phyloP scores from a whole-genome alignment of 2,888 invertebrate genomes.

The Aleiodes leptofemur region DNA sequence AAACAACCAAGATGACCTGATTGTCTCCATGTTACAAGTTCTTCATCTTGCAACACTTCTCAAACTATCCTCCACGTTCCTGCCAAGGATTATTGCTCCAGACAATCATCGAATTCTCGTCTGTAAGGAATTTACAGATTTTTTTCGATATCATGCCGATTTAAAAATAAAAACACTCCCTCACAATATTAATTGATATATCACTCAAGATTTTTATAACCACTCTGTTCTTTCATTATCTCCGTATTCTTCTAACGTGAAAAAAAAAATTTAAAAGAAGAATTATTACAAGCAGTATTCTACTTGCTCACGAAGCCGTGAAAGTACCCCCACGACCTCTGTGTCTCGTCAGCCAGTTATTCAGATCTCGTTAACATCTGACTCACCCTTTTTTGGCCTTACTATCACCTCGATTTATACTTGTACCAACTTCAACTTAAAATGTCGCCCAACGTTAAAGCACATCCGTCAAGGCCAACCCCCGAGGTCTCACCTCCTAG shows the following conservation, averaged over 20 bases:
- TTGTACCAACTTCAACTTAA: conserved; percentile 38
- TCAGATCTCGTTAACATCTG: conserved; percentile 64
- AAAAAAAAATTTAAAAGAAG: conserved; percentile 4
- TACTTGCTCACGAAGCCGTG: conserved; percentile 54
- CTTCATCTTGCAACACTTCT: too few relatives aligned
- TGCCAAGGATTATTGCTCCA: too few relatives aligned
- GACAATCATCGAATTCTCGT: too few relatives aligned
- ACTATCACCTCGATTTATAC: conserved; percentile 40
- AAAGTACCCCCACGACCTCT: conserved; percentile 59
- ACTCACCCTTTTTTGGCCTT: conserved; percentile 5
- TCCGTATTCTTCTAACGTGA: background rate
- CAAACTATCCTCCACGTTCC: too few relatives aligned
- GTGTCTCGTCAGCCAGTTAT: conserved; percentile 63
- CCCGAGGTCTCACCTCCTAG: conserved; percentile 31
- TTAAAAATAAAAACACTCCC: too few relatives aligned
- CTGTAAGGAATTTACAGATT: too few relatives aligned
- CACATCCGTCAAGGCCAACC: conserved; percentile 41
- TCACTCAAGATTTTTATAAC: too few relatives aligned
- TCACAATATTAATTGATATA: too few relatives aligned
- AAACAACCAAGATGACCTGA: conserved; percentile 94
- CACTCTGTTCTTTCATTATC: too few relatives aligned
- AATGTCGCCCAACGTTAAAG: conserved; percentile 43
- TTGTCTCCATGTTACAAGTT: conserved; percentile 93
- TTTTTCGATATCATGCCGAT: too few relatives aligned
- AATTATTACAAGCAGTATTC: conserved; percentile 23